phyloP scores from a whole-genome alignment of 2,797 vertebrate genomes.

The Poecilia velifera region DNA sequence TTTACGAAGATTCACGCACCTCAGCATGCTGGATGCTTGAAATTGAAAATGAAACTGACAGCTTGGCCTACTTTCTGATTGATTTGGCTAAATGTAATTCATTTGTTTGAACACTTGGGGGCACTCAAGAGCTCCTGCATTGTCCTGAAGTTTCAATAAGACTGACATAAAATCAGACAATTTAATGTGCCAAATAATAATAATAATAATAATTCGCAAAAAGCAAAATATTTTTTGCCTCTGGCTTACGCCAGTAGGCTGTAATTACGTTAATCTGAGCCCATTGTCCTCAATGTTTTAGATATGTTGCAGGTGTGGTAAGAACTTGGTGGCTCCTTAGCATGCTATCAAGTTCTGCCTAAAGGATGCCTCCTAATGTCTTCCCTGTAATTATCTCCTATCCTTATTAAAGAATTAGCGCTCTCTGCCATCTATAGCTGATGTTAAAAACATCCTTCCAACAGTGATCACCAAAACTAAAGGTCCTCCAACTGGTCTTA shows the following conservation, averaged over 20 bases:
- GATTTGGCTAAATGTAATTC: not conserved
- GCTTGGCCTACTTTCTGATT: not conserved
- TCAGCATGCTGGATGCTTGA: not conserved
- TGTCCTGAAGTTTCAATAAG: not conserved
- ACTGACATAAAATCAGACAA: not conserved
- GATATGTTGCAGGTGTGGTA: not conserved
- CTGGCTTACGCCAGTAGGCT: not conserved
- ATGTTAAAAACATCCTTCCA: not conserved
- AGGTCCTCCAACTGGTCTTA: not conserved
- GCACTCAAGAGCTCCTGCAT: not conserved
- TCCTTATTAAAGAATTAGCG: not conserved
- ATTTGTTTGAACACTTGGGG: not conserved
- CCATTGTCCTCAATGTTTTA: not conserved
- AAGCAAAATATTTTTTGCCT: not conserved
- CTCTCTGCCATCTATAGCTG: not conserved
- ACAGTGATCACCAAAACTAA: not conserved
- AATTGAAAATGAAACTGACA: conserved; percentile 1
- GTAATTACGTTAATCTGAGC: not conserved
- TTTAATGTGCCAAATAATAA: not conserved
- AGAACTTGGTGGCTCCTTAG: not conserved
- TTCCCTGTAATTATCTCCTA: not conserved
- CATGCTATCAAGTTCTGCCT: not conserved
- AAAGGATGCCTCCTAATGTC: not conserved
- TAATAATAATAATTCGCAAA: not conserved
- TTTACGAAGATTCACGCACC: not conserved